Evolutionary conservation across 2,888 invertebrate genomes (phyloP).

Genomic region (Chydorus sphaericus): DNA sequence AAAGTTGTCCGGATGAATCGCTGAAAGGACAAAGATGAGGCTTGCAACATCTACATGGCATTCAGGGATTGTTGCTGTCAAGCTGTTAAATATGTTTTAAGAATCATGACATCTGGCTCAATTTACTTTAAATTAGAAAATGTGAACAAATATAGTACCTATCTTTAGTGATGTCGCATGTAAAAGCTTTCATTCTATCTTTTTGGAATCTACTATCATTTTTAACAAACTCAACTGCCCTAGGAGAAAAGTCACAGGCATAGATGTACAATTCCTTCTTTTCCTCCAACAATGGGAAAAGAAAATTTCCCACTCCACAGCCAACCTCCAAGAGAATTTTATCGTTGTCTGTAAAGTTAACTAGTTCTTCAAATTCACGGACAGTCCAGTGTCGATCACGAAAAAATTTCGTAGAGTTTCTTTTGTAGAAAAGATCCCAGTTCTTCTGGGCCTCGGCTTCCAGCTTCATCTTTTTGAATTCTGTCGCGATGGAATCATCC

Average conservation of each 20-base stretch:
- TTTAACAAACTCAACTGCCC: conserved; percentile 76
- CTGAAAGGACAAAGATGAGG: conserved; percentile 87
- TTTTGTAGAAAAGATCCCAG: conserved; percentile 94
- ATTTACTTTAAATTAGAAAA: not conserved
- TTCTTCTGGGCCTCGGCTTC: conserved; percentile 71
- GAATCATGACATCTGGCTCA: not conserved
- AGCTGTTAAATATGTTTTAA: not conserved
- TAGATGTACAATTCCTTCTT: conserved; percentile 54
- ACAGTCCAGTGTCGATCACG: conserved; percentile 94
- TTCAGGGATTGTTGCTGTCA: conserved; percentile 12
- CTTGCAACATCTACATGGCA: conserved; percentile 66
- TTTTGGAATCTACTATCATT: conserved; percentile 46
- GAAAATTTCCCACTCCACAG: conserved; percentile 87
- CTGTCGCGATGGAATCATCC: conserved; percentile 49
- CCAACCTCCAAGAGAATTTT: conserved; percentile 41
- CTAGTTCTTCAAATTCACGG: conserved; percentile 75
- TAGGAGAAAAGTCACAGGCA: conserved; percentile 84
- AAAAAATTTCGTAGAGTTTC: conserved; percentile 85
- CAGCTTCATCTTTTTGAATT: conserved; percentile 56
- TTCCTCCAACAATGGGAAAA: conserved; percentile 78
- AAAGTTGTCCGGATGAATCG: conserved; percentile 80
- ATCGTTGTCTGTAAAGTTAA: conserved; percentile 26
- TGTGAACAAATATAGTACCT: conserved; percentile 16
- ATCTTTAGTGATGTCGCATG: conserved; percentile 64
- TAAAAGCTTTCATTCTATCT: conserved; percentile 56